Evolutionary conservation across 2,113 vertebrate genomes (phyloP).

Genomic region (Rhabdornis inornatus): DNA sequence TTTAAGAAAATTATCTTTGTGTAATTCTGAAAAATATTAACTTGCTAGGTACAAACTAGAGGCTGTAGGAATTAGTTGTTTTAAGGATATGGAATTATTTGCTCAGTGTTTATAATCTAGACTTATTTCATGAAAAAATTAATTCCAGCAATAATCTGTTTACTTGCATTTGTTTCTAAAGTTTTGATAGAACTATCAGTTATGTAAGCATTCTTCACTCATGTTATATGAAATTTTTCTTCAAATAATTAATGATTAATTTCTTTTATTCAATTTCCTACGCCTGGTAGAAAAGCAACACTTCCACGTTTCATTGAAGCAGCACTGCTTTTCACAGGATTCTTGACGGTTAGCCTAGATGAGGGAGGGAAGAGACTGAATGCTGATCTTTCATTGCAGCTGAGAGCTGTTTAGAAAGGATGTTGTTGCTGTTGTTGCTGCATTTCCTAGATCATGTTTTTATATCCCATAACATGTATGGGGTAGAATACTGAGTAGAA

Average conservation of each 20-base stretch:
- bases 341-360: background rate
- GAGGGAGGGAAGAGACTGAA: too few species aligned
- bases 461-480: background rate
- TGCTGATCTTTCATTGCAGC: background rate
- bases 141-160: background rate
- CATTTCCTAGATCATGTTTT: background rate
- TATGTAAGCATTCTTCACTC: background rate
- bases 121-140: background rate
- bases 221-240: background rate
- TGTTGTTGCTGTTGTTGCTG: background rate
- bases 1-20: background rate
- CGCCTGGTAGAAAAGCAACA: background rate
- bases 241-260: background rate
- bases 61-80: background rate
- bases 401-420: background rate
- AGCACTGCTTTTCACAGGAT: background rate
- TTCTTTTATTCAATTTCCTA: background rate
- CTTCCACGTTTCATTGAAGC: background rate
- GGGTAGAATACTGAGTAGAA: background rate
- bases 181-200: background rate
- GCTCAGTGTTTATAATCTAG: background rate
- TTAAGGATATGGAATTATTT: background rate
- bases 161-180: background rate
- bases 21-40: background rate
- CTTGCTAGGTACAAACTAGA: background rate